Base-by-base conservation (phyloP, 2,888 invertebrate genomes). In the Pyrocoelia pectoralis region DNA sequence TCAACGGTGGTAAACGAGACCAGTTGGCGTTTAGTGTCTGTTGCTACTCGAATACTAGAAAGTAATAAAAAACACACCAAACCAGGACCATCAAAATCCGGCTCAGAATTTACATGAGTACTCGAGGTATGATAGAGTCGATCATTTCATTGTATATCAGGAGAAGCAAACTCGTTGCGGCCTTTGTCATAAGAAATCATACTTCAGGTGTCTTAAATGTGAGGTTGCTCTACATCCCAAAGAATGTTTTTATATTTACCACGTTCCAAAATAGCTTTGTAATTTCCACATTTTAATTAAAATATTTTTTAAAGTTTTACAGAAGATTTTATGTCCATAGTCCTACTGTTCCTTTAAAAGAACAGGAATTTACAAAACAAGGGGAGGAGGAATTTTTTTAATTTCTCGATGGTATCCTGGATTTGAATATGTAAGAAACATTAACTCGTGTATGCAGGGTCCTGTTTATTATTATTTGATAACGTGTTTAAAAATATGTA, bases 91-190 rank as follows among this genome's bases (percentile, higher is more conserved):
- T 24, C 24, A 3, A 24, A 24, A 24, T 24, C 24, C n/a, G 5
- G 4, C 28, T 50, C 12, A 6, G 2, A 24, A 19, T 12, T 4
- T 13, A 50, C 13, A 51, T 13, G 48, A 43, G 12, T 46, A 15
- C 17, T 61, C 61, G n/a, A 46, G n/a, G 18, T 61, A 14, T 17
- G 61, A 61, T 50, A 17, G 61, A 0, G 0, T 55, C 3, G 54
- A 61, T 28, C 61, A 61, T 40, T n/a, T 61, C 3, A 19, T 61
- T 49, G 15, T 55, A 12, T 61, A 61, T 40, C 38, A 61, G 14
- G 48, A 61, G 9, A 59, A 43, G 10, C 58, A 58, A 29, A 41
- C 38, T 6, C 18, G 46, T n/a, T 59, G 59, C 15, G 53, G 46
- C 1, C n/a, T 15, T 0, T 59, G 59, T 28, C 59, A 59, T 19